Evolutionary conservation across 2,888 invertebrate genomes (phyloP).

Genomic region (Tipula vernalis): DNA sequence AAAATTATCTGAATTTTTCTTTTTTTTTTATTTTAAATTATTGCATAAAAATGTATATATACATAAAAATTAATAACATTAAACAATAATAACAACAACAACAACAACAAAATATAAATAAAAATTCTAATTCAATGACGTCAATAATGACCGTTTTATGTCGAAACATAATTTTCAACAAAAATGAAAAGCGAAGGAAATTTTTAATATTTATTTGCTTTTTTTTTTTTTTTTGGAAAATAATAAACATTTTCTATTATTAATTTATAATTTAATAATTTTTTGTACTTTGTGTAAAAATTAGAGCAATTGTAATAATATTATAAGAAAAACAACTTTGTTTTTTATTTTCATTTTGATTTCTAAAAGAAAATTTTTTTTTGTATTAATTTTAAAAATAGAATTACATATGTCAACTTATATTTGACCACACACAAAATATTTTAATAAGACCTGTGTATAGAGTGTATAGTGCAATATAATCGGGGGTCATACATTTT

Average conservation of each 20-base stretch:
- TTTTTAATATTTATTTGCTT: constrained; percentile 4
- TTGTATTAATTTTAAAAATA: not conserved
- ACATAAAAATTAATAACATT: not conserved
- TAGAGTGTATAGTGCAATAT: not conserved
- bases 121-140: not conserved
- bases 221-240: not conserved
- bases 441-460: not conserved
- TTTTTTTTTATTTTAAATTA: not conserved
- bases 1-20: not conserved
- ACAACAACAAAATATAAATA: not conserved
- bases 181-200: not conserved
- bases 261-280: not conserved
- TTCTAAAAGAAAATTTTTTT: not conserved
- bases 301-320: not conserved
- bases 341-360: not conserved
- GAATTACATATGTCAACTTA: not conserved
- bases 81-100: no score
- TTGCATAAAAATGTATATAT: not conserved
- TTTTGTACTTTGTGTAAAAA: not conserved
- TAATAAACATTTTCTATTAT: constrained; percentile 4
- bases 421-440: not conserved
- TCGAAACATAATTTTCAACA: not conserved
- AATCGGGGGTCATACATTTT: not conserved
- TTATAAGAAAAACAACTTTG: not conserved
- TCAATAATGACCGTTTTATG: not conserved